These are phyloP conservation scores for Cervus canadensis DNA, from an alignment of 2,113 vertebrate genomes.

Conservation along the genomic window DNA sequence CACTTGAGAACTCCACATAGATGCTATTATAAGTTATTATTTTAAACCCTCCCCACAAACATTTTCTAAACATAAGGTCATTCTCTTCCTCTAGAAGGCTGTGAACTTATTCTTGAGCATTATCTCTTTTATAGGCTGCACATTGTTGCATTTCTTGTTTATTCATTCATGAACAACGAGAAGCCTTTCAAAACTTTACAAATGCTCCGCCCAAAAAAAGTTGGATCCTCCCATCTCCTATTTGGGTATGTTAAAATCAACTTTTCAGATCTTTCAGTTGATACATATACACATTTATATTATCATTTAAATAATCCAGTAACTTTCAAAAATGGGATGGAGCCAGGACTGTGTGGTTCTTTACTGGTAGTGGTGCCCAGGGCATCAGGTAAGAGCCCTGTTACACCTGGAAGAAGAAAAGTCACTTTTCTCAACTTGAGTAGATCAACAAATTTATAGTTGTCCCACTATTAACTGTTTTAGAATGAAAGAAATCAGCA, in stretches of 20 bases:
- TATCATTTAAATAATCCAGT: conserved; percentile 17
- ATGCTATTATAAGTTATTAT: background rate
- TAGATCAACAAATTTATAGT: background rate
- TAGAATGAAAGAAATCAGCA: background rate
- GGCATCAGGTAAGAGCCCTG: background rate
- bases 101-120: background rate
- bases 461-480: background rate
- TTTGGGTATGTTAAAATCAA: background rate
- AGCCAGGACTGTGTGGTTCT: background rate
- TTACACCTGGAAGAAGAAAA: background rate
- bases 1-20: background rate
- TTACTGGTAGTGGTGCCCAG: background rate
- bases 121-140: background rate
- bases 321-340: background rate
- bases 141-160: background rate
- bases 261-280: background rate
- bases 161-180: background rate
- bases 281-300: background rate
- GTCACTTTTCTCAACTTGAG: background rate
- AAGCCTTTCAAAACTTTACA: conserved; percentile 28
- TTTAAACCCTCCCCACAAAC: background rate
- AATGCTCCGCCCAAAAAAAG: background rate
- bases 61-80: conserved; percentile 35
- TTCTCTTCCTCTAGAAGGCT: background rate
- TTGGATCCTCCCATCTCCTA: background rate